phyloP scores from a whole-genome alignment of 2,113 vertebrate genomes.

The Salvator merianae region DNA sequence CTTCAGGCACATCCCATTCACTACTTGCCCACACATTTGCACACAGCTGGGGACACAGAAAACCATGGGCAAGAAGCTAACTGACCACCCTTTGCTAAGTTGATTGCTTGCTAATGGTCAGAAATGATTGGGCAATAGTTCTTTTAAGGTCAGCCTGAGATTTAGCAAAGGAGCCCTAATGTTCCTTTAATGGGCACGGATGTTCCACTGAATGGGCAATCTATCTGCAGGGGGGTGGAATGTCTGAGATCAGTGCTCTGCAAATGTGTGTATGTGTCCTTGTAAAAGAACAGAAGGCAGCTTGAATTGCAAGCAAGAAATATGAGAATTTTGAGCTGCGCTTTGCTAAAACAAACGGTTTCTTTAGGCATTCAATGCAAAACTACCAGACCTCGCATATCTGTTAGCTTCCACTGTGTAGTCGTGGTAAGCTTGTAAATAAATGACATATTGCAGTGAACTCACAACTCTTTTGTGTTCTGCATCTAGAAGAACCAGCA shows the following conservation, averaged over 20 bases:
- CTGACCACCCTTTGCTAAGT: not conserved
- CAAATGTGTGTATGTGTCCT: not conserved
- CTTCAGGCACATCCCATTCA: not conserved
- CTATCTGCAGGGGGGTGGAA: not conserved
- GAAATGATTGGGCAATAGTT: constrained; percentile 19
- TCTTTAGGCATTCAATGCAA: not conserved
- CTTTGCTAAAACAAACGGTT: not conserved
- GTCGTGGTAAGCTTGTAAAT: not conserved
- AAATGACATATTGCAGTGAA: not conserved
- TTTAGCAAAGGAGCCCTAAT: constrained; percentile 19
- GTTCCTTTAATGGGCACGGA: not conserved
- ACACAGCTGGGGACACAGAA: not conserved
- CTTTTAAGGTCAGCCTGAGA: not conserved
- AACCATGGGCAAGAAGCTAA: not conserved
- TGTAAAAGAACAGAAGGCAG: not conserved
- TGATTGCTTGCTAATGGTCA: constrained; percentile 32
- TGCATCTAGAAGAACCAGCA: not conserved
- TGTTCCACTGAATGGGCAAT: constrained; percentile 23
- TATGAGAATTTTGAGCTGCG: not conserved
- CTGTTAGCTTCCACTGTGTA: not conserved
- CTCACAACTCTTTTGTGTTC: not conserved
- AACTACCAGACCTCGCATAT: not conserved
- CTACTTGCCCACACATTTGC: not conserved
- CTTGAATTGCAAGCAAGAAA: not conserved
- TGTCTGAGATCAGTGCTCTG: not conserved